A percentile compares a stretch with the other conserved stretches of the same genome.
Evolutionary conservation across 2,888 invertebrate genomes (phyloP).

Genomic region (Microchrysa polita): DNA sequence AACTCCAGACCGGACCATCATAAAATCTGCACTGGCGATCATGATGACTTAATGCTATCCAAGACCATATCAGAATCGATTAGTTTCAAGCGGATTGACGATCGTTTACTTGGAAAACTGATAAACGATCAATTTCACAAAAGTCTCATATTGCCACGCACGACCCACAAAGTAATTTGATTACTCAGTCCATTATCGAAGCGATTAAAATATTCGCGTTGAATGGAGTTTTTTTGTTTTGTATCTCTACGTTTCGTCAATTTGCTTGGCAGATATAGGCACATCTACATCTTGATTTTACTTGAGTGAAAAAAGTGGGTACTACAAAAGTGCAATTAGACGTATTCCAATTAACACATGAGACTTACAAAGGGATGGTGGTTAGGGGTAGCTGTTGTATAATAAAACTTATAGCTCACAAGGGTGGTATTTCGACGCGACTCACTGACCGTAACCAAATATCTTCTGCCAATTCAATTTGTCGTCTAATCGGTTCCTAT

Average conservation of each 20-base stretch:
- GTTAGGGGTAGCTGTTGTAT: too few species aligned
- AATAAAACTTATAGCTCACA: too few species aligned
- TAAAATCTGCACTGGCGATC: not conserved
- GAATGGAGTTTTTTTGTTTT: too few species aligned
- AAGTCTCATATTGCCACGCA: slow-evolving; percentile 30
- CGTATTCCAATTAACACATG: too few species aligned
- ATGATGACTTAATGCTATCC: slow-evolving; percentile 25
- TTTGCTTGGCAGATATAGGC: too few species aligned
- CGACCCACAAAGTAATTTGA: slow-evolving; percentile 8
- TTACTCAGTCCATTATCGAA: slow-evolving; percentile 29
- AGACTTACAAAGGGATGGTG: too few species aligned
- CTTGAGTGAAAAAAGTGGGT: too few species aligned
- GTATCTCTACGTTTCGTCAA: too few species aligned
- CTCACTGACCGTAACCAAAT: not conserved
- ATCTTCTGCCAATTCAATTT: not conserved
- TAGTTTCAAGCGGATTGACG: slow-evolving; percentile 22
- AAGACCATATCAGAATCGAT: slow-evolving; percentile 32
- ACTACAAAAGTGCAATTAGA: too few species aligned
- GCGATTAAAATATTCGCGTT: slow-evolving; percentile 12
- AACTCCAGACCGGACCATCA: too few species aligned
- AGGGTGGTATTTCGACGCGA: too few species aligned
- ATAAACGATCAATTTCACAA: slow-evolving; percentile 43
- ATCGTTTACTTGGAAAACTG: slow-evolving; percentile 33
- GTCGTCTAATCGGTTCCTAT: not conserved
- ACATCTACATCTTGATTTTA: too few species aligned